Conservation (phyloP, 2,888 invertebrate species). For the Germaria angustata region DNA sequence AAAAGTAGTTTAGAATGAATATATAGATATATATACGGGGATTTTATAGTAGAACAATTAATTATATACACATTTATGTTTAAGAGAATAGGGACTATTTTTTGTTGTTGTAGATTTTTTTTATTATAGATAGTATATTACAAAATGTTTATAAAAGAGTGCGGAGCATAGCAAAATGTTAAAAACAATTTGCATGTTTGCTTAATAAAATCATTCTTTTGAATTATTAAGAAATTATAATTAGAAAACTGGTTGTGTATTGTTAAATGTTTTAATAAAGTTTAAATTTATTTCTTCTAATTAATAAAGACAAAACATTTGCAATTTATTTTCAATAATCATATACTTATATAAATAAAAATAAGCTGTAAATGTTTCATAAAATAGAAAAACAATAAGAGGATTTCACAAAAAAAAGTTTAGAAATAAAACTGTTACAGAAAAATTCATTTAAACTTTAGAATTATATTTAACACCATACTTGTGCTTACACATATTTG, state of each 20-base stretch:
- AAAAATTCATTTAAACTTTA: not conserved
- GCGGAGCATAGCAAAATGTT: conserved; percentile 19
- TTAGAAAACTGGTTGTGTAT: not conserved
- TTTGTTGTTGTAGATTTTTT: not conserved
- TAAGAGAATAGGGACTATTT: not conserved
- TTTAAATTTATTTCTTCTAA: conserved; percentile 31
- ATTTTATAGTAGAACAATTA: conserved; percentile 4
- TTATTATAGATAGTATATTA: conserved; percentile 13
- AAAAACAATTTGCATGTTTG: conserved; percentile 27
- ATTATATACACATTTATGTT: conserved; percentile 41
- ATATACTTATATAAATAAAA: conserved; percentile 9
- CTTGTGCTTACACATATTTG: not conserved
- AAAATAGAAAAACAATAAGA: not conserved
- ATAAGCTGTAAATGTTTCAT: conserved; percentile 32
- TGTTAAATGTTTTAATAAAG: conserved; percentile 56
- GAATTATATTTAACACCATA: not conserved
- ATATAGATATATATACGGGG: conserved; percentile 19
- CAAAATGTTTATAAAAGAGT: not conserved
- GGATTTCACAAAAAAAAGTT: not conserved
- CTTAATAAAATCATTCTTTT: not conserved
- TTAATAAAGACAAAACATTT: conserved; percentile 16
- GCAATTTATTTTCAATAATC: conserved; percentile 5
- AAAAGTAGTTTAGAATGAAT: conserved; percentile 28
- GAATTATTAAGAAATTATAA: not conserved
- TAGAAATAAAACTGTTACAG: no score